These are phyloP conservation scores for Callopanchax toddi DNA, from an alignment of 2,113 vertebrate species.

Conservation along the genomic window DNA sequence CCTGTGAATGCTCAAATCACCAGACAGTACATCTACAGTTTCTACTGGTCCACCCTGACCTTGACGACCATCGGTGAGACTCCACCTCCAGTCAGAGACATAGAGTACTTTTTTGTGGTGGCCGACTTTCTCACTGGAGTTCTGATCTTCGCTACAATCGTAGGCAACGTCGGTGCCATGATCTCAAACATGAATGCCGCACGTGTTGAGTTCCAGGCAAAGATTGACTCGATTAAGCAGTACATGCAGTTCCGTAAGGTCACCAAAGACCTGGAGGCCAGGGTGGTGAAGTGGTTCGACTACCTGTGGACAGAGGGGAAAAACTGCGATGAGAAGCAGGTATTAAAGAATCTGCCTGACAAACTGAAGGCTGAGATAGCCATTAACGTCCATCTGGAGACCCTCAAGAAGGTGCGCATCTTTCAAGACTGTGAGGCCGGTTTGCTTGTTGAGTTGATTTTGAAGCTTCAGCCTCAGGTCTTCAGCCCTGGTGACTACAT, in stretches of 20 bases:
- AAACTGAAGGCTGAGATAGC: constrained; percentile 76
- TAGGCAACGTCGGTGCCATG: constrained; percentile 76
- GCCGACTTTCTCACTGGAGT: constrained; percentile 72
- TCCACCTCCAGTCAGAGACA: constrained; percentile 66
- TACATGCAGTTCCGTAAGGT: constrained; percentile 75
- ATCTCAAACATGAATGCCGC: constrained; percentile 73
- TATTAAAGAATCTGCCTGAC: constrained; percentile 72
- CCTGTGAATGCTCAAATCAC: constrained; percentile 77
- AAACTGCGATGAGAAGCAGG: constrained; percentile 70
- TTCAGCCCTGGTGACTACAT: constrained; percentile 76
- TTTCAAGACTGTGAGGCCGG: constrained; percentile 77
- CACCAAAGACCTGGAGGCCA: constrained; percentile 64
- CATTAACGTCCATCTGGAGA: constrained; percentile 75
- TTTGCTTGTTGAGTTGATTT: constrained; percentile 71
- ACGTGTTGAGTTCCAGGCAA: constrained; percentile 73
- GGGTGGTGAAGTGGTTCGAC: constrained; percentile 78
- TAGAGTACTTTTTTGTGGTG: constrained; percentile 74
- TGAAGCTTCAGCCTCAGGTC: constrained; percentile 75
- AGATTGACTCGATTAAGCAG: constrained; percentile 75
- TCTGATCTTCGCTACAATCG: constrained; percentile 75
- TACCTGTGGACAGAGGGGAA: constrained; percentile 75
- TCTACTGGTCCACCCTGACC: constrained; percentile 76
- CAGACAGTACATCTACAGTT: constrained; percentile 71
- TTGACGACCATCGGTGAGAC: constrained; percentile 75
- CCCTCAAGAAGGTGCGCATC: constrained; percentile 68